A percentile compares a stretch with the other conserved stretches of the same genome.
Conservation (phyloP, 2,797 vertebrate genomes). For the Alfaro cultratus region DNA sequence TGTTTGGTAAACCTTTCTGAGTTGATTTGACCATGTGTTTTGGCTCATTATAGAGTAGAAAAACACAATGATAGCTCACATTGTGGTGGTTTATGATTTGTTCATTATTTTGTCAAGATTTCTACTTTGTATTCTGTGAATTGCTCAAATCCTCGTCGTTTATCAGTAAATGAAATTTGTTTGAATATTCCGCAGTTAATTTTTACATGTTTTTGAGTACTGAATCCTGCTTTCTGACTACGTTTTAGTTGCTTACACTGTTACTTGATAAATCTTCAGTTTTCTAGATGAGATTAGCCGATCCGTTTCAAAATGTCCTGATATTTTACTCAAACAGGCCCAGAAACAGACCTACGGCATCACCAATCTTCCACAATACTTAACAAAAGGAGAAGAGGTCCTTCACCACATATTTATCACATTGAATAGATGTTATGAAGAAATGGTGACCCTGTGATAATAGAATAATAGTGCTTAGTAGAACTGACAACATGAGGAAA, state of each 20-base stretch:
- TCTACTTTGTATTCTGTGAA: not conserved
- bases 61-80: not conserved
- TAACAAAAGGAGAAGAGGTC: not conserved
- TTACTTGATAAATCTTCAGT: not conserved
- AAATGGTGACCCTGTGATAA: not conserved
- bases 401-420: not conserved
- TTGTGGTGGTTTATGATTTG: not conserved
- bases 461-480: no score
- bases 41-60: not conserved
- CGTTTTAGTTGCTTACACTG: not conserved
- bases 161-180: not conserved
- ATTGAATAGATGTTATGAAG: not conserved
- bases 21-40: not conserved
- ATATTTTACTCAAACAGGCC: constrained; percentile 1
- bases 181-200: not conserved
- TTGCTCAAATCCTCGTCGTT: not conserved
- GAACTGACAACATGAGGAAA: not conserved
- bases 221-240: not conserved
- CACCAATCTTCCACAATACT: not conserved
- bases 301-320: not conserved
- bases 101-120: not conserved
- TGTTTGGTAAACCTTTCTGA: not conserved
- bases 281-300: not conserved
- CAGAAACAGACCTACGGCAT: not conserved
- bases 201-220: not conserved